Conservation (phyloP, 1,140 invertebrate genomes). For the Procambarus virginalis region DNA sequence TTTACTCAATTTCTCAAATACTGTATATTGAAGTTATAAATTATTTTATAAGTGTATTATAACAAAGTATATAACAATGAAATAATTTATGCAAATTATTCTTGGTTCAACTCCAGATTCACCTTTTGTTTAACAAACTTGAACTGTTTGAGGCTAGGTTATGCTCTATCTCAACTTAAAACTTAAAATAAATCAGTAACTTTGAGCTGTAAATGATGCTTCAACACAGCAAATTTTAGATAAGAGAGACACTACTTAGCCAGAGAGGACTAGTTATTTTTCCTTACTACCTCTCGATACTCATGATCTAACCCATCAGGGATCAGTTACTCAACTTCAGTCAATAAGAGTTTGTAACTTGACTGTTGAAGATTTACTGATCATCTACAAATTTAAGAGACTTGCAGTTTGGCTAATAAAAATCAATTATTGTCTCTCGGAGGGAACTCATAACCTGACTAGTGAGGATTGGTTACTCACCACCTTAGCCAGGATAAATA, state of each 20-base stretch:
- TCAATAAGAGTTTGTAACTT: not conserved
- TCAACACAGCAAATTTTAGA: not conserved
- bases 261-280: too few species aligned
- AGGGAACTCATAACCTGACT: not conserved
- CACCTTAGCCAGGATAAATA: not conserved
- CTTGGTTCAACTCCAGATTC: not conserved
- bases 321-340: not conserved
- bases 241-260: not conserved
- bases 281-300: too few species aligned
- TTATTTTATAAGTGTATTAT: not conserved
- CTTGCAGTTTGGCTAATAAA: too few species aligned
- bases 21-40: not conserved
- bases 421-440: too few species aligned
- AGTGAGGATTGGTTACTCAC: not conserved
- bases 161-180: not conserved
- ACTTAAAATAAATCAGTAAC: constrained; percentile 21
- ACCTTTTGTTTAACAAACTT: constrained; percentile 3
- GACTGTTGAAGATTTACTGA: too few species aligned
- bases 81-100: not conserved
- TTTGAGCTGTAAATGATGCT: constrained; percentile 31
- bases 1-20: not conserved
- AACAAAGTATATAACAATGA: not conserved
- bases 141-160: constrained; percentile 30
- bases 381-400: too few species aligned
- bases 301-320: not conserved